Evolutionary conservation across 2,888 invertebrate genomes (phyloP), one percentile per base, ranked within the genome.

Genomic region (Choristoneura rosaceana): DNA sequence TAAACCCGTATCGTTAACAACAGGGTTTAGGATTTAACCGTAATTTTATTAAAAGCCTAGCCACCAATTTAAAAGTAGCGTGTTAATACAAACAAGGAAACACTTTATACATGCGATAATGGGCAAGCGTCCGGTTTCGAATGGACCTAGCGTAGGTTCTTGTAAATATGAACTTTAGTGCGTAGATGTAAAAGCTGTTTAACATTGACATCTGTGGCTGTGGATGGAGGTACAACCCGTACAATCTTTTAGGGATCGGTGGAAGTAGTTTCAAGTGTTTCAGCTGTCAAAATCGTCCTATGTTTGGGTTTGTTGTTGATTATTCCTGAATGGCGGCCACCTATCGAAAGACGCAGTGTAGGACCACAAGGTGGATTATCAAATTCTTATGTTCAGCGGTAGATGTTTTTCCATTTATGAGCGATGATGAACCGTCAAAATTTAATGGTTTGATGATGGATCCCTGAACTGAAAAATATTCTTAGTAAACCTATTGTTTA

Each of bases 71-170:
- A 47, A 68, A 63, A 34, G 70, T 79, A 77, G 79, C 81, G 81
- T 81, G 79, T 80, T 80, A 76, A 74, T 79, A 78, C 78, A 78
- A 81, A 79, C 77, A 79, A 75, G 79, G 79, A 80, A 79, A 80
- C 34, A 59, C 79, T 74, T 80, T 80, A 81, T 79, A 82, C 83
- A 78, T 80, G 79, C 79, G 78, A 81, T 82, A 83, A 84, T 80
- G 79, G 81, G 78, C 76, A 77, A 79, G 77, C 78, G 78, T 82
- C 83, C 81, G 81, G 77, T 69, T 58, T 34, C 34, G 43, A 59
- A 69, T 38, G 38, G 69, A 65, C 47, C 10, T 50, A 43, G 2
- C 34, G 14, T 5, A 12, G 34, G 17, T 15, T 69, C 58, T 45
- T 0, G 43, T 33, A 45, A 63, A 47, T 47, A 15, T 63, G 47